Evolutionary conservation across 2,797 vertebrate genomes (phyloP), one percentile per base, ranked within the genome.

Genomic region (Pseudotriccus pelzelni): DNA sequence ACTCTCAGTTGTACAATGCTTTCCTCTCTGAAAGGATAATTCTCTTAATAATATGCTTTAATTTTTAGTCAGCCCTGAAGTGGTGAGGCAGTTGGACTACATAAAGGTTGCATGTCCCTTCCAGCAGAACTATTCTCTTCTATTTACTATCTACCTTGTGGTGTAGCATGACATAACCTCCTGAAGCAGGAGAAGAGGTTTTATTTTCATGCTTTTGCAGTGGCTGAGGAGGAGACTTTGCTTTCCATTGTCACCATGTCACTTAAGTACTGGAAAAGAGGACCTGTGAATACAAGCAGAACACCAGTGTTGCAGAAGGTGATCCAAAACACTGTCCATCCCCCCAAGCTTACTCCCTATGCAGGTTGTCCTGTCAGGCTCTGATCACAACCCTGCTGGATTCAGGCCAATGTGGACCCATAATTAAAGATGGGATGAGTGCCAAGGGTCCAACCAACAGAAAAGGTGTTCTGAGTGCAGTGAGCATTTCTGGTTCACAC

Each of bases 281-380:
- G 16, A 53, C 2, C 7, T 55, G n/a, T 28, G 47, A 63, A 44
- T 11, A 22, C 59, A 74, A 43, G 34, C 9, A 63, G 50, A 78
- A 34, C 17, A 4, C 14, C 10, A 15, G 13, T 1, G 0, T 4
- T 77, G 59, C 37, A 89, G 89, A 82, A 74, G 30, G 56, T 67
- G 72, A 52, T n/a, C 39, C 46, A 36, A 84, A 82, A 36, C 32
- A 32, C 62, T 58, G 24, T 21, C 27, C 39, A 19, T 62, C 18
- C 25, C 72, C 53, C 17, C 1, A 1, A 39, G 36, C 14, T 78
- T 25, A 27, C 21, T 22, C 8, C 9, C 39, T 36, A 5, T 0
- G 4, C 30, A 46, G 21, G 43, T 43, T 63, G 36, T 41, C 69
- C 19, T 41, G 37, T 28, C 4, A 6, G 0, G 0, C 18, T 1